Percentiles rank a stretch among this genome's conserved stretches.
Evolutionary conservation across 2,888 invertebrate genomes (phyloP).

Genomic region (Incurvaria masculella): DNA sequence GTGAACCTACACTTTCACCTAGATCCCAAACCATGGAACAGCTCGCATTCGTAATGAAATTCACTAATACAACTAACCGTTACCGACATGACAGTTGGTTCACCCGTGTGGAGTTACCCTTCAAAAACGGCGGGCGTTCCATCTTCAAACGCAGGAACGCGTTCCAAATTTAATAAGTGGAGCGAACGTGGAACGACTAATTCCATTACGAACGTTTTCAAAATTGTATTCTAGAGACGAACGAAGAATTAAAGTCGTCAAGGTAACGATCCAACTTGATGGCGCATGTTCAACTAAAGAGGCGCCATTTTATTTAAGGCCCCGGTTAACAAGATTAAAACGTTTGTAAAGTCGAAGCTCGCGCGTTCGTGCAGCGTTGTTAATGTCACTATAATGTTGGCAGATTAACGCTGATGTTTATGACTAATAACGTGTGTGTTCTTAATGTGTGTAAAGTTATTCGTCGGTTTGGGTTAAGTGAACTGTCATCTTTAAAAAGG

Average conservation of each 20-base stretch:
- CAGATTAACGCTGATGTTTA: not conserved
- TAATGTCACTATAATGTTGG: not conserved
- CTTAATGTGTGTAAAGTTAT: not conserved
- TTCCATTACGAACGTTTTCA: not conserved
- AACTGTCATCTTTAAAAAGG: too few relatives aligned
- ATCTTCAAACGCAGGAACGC: not conserved
- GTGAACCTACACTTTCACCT: too few relatives aligned
- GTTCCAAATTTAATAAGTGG: not conserved
- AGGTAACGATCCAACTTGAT: not conserved
- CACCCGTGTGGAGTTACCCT: too few relatives aligned
- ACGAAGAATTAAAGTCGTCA: not conserved
- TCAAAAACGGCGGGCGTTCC: not conserved
- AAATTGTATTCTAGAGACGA: not conserved
- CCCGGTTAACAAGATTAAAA: not conserved
- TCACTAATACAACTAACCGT: too few relatives aligned
- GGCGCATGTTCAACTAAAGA: not conserved
- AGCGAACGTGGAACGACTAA: not conserved
- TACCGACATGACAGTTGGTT: too few relatives aligned
- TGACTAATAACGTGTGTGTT: not conserved
- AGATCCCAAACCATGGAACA: too few relatives aligned
- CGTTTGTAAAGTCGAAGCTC: not conserved
- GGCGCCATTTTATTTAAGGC: not conserved
- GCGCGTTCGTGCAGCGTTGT: not conserved
- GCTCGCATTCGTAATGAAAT: too few relatives aligned
- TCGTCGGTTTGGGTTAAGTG: too few relatives aligned